Percentiles rank a stretch among this genome's conserved stretches.
Conservation (phyloP, 2,888 invertebrate species). For the Cephus rjabovi region DNA sequence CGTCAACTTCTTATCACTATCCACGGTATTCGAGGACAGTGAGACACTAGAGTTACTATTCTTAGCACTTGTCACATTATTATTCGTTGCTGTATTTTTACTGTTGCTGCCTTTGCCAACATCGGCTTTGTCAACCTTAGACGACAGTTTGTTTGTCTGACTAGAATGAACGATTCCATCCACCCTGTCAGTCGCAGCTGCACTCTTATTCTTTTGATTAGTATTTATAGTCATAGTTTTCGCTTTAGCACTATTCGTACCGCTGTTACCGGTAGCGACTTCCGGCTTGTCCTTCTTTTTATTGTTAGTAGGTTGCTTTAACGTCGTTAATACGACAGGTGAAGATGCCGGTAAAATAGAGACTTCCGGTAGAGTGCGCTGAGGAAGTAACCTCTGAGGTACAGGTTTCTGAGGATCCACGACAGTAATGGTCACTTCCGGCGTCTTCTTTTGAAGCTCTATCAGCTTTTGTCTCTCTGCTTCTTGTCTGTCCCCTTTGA, state of each 20-base stretch:
- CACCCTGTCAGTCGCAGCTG: slow-evolving; percentile 23
- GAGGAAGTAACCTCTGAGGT: slow-evolving; percentile 50
- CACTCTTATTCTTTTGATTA: slow-evolving; percentile 19
- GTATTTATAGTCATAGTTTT: slow-evolving; percentile 17
- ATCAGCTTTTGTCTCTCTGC: slow-evolving; percentile 61
- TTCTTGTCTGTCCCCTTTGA: slow-evolving; percentile 64
- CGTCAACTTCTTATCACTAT: slow-evolving; percentile 54
- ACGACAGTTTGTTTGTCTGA: slow-evolving; percentile 29
- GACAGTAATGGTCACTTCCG: slow-evolving; percentile 67
- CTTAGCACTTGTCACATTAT: slow-evolving; percentile 24
- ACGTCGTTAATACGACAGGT: slow-evolving; percentile 33
- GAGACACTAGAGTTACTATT: slow-evolving; percentile 13
- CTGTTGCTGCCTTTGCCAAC: slow-evolving; percentile 29
- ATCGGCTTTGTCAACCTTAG: slow-evolving; percentile 35
- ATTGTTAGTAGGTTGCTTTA: slow-evolving; percentile 30
- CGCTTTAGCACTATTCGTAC: slow-evolving; percentile 31
- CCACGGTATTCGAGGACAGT: not conserved
- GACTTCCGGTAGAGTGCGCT: slow-evolving; percentile 59
- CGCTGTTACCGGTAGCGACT: slow-evolving; percentile 35
- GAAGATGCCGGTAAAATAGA: slow-evolving; percentile 58
- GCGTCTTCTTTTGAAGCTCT: slow-evolving; percentile 64
- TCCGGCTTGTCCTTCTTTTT: slow-evolving; percentile 46
- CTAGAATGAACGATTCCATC: slow-evolving; percentile 19
- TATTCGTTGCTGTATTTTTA: slow-evolving; percentile 21
- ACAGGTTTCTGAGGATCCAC: slow-evolving; percentile 63